Base-by-base conservation (phyloP, 2,113 vertebrate genomes). In the Dicaeum eximium region DNA sequence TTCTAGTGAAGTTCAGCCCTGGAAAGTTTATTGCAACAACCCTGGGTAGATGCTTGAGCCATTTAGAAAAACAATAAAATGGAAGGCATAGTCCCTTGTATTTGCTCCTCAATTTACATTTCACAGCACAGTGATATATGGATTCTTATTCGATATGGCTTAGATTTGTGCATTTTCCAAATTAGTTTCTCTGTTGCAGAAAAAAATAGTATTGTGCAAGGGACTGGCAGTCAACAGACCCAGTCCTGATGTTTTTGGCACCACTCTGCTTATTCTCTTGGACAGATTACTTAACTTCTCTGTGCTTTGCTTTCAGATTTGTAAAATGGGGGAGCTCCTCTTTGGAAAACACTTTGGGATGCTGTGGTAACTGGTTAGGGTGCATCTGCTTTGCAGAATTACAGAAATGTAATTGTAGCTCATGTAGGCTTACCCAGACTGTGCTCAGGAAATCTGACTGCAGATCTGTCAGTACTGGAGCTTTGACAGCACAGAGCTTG, bases 321-420 rank as follows among this genome's bases (percentile, higher is more conserved):
- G 54, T 97, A 95, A 83, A 94, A 92, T 82, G 84, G 90, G 96
- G 92, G 71, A 96, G 65, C 85, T 90, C 79, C 58, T 75, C 85
- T 93, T 95, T 96, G 95, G 94, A 94, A 97, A 95, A 61, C 91
- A 80, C 92, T 96, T 91, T 95, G 93, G 95, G 93, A 95, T 95
- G 61, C 81, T 90, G 92, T 97, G 93, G 96, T 95, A 97, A 95
- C 95, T 73, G 79, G 85, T 88, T 86, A 96, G 96, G 91, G 72
- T 62, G n/a, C 64, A 88, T 78, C 69, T 80, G 80, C 80, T 83
- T 48, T 66, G 56, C 92, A 93, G 88, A 80, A 67, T 77, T 50
- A 71, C 69, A 92, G 44, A 77, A 83, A 37, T 74, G 72, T 73
- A 51, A 90, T 13, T 92, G 85, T 82, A 84, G 88, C 86, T 96